phyloP scores from a whole-genome alignment of 1,140 invertebrate species.

The Leptonema lineaticorne region DNA sequence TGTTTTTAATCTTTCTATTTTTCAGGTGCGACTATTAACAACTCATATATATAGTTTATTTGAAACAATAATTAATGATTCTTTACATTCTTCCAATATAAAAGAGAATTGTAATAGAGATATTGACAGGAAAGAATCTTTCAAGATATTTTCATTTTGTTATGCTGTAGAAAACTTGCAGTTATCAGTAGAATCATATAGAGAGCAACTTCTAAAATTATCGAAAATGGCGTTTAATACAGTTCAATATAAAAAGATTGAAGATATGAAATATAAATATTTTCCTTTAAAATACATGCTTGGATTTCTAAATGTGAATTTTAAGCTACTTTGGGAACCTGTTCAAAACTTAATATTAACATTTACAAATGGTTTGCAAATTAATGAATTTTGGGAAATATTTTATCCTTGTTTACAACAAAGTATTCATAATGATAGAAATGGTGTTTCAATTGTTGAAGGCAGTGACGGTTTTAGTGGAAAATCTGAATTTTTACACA shows the following conservation, averaged over 20 bases:
- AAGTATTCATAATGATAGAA: conserved; percentile 47
- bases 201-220: conserved; percentile 72
- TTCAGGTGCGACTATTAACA: conserved; percentile 67
- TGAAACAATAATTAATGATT: conserved; percentile 49
- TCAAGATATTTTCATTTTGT: conserved; percentile 66
- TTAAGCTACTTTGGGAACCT: conserved; percentile 87
- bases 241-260: conserved; percentile 58
- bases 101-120: conserved; percentile 26
- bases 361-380: conserved; percentile 66
- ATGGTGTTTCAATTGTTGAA: conserved; percentile 46
- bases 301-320: conserved; percentile 82
- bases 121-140: conserved; percentile 45
- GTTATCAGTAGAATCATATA: conserved; percentile 71
- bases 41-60: conserved; percentile 74
- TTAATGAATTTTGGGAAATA: conserved; percentile 74
- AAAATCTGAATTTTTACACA: conserved; percentile 44
- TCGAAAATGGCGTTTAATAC: conserved; percentile 69
- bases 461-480: conserved; percentile 47
- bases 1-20: too few relatives aligned
- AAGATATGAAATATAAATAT: conserved; percentile 58
- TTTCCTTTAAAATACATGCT: conserved; percentile 75
- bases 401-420: conserved; percentile 66
- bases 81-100: not conserved
- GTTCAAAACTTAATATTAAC: conserved; percentile 69
- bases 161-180: conserved; percentile 68